Base-by-base conservation (phyloP, 2,797 vertebrate species). In the Enteromius fasciolatus region DNA sequence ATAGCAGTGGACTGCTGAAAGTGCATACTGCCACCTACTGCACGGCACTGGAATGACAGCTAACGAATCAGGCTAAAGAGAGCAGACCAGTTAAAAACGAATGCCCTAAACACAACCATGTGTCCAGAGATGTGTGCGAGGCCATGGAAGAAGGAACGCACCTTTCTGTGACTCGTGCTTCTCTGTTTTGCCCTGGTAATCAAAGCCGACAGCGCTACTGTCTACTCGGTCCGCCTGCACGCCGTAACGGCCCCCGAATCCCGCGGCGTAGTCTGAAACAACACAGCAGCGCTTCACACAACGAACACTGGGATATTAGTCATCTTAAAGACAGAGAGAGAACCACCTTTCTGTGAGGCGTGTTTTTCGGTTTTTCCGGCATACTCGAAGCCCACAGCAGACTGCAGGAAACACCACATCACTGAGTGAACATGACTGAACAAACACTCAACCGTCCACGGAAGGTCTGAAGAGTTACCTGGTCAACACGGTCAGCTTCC, bases 311-410 rank as follows among this genome's bases (percentile, higher is more conserved):
- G 84, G 10, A 50, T 1, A 6, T 8, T 8, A 33, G 63, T 78
- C 59, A 70, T 86, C 20, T 20, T 28, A 28, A 17, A 44, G 23
- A 78, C 14, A 63, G 20, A 63, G 7, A 17, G 10, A 10, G 50
- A 50, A 3, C 80, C 79, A 99, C 98, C 98, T 98, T 95, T 99
- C 91, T 99, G 98, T 0, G 98, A 99, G 14, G 97, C 96, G 0
- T 99, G 97, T 84, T 99, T 99, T 93, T 98, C 98, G 0, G 96
- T 98, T 90, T 98, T 98, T 36, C 97, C 97, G 33, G 96, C 94
- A 61, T 99, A 99, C 78, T 99, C 98, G 28, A 99, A 99, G 31
- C 97, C 98, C 23, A 99, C 94, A 0, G 98, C 98, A 46, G 98
- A 98, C 97, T 99, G 93, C 5, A 93, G 91, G 61, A 59, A 23